Conservation (phyloP, 37 sponge, comb jelly and placozoan genomes). For the Halichondria panicea region DNA sequence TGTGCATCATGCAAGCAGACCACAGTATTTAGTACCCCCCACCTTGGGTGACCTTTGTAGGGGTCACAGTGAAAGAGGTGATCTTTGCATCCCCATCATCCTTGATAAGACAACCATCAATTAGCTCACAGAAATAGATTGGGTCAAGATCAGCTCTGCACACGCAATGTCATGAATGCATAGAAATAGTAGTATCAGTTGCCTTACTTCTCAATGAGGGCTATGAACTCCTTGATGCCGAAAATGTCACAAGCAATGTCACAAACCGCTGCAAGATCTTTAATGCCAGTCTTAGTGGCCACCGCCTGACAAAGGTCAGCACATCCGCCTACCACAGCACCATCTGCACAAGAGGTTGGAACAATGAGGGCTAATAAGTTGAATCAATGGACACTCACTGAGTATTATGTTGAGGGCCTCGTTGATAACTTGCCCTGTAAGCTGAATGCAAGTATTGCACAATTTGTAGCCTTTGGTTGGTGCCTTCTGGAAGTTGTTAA, state of each 20-base stretch:
- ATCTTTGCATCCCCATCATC: conserved; percentile 86
- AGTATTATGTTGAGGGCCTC: conserved; percentile 73
- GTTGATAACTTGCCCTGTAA: conserved; percentile 69
- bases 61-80: conserved; percentile 46
- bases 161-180: background rate
- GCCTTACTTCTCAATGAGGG: conserved; percentile 75
- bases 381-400: conserved; percentile 37
- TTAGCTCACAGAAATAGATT: conserved; percentile 87
- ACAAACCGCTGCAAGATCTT: conserved; percentile 66
- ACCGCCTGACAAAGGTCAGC: conserved; percentile 63
- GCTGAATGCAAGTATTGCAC: conserved; percentile 61
- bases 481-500: too few relatives aligned
- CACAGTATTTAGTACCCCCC: background rate
- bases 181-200: background rate
- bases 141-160: conserved; percentile 88
- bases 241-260: conserved; percentile 65
- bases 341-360: conserved; percentile 69
- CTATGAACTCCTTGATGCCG: conserved; percentile 83
- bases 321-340: conserved; percentile 80
- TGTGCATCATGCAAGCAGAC: background rate
- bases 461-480: too few relatives aligned
- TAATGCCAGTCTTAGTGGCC: conserved; percentile 47
- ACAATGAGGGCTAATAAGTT: background rate
- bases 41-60: conserved; percentile 64
- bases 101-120: conserved; percentile 56